phyloP scores from a whole-genome alignment of 92 coral and sea anemone species.

The Metridium senile region DNA sequence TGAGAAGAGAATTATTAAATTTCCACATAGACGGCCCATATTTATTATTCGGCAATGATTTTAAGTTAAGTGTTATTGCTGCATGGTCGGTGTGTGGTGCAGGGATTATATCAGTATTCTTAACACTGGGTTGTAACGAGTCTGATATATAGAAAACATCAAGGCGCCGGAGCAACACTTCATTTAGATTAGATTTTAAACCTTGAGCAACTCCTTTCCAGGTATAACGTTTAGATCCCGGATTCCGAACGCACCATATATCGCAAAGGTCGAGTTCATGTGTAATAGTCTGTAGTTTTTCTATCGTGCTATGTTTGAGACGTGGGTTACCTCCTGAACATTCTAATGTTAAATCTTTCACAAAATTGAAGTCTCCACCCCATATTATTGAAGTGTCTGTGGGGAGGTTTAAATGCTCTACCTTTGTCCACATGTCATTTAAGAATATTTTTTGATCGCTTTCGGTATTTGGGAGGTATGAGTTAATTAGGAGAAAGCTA shows the following conservation, averaged over 20 bases:
- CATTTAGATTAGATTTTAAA: background rate
- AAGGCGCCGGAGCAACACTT: slow-evolving; percentile 9
- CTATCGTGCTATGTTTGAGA: slow-evolving; percentile 4
- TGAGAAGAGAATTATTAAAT: no score
- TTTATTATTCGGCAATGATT: slow-evolving; percentile 7
- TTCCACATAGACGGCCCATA: slow-evolving; percentile 20
- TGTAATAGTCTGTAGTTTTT: slow-evolving; percentile 15
- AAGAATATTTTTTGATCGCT: slow-evolving; percentile 1
- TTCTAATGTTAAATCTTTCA: background rate
- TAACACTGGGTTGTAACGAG: background rate
- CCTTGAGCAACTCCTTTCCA: slow-evolving; percentile 20
- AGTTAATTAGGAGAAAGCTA: background rate
- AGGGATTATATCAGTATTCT: background rate
- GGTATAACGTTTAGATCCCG: slow-evolving; percentile 8
- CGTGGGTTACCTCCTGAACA: slow-evolving; percentile 6
- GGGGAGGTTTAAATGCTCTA: background rate
- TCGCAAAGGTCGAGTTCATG: slow-evolving; percentile 24
- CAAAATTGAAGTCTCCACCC: slow-evolving; percentile 19
- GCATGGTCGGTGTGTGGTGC: slow-evolving; percentile 46
- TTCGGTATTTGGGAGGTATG: slow-evolving; percentile 18
- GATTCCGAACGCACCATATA: slow-evolving; percentile 23
- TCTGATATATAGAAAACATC: slow-evolving; percentile 21
- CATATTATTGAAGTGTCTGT: slow-evolving; percentile 4
- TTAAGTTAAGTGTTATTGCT: slow-evolving; percentile 10
- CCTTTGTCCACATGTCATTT: background rate